Percentiles rank a stretch among this genome's conserved stretches.
Conservation (phyloP, 1,140 invertebrate genomes). For the Microplitis demolitor region DNA sequence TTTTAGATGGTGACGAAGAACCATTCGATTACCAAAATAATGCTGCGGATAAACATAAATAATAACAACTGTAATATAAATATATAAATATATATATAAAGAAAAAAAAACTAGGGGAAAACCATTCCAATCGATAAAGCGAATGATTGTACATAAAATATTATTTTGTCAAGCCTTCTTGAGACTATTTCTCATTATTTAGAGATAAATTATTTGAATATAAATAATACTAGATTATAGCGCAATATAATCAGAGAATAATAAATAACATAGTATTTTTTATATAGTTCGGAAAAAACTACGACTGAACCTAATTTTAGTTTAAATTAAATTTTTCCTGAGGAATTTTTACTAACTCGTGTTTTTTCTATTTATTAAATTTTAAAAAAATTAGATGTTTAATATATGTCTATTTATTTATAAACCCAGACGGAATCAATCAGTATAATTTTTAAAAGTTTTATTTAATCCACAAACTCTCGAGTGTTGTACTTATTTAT, state of each 20-base stretch:
- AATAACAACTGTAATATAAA: constrained; percentile 19
- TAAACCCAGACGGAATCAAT: not conserved
- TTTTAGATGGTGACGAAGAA: constrained; percentile 54
- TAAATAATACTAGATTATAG: not conserved
- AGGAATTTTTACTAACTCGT: not conserved
- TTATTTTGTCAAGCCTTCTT: constrained; percentile 23
- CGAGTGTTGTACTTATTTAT: constrained; percentile 7
- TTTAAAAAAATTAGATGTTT: not conserved
- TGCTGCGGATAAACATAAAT: constrained; percentile 44
- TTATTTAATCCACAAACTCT: not conserved
- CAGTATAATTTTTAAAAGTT: not conserved
- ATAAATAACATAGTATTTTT: constrained; percentile 13
- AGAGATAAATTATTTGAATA: not conserved
- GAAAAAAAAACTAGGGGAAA: not conserved
- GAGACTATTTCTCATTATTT: not conserved
- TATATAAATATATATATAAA: not conserved
- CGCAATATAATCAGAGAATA: not conserved
- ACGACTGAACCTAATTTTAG: not conserved
- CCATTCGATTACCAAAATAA: constrained; percentile 49
- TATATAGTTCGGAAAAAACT: constrained; percentile 17
- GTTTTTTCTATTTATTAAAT: not conserved
- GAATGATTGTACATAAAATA: constrained; percentile 29
- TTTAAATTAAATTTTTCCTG: not conserved
- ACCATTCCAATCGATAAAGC: constrained; percentile 14
- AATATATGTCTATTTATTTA: not conserved